A percentile compares a stretch with the other conserved stretches of the same genome.
Conservation (phyloP, 2,113 vertebrate species). For the Serinus canaria region DNA sequence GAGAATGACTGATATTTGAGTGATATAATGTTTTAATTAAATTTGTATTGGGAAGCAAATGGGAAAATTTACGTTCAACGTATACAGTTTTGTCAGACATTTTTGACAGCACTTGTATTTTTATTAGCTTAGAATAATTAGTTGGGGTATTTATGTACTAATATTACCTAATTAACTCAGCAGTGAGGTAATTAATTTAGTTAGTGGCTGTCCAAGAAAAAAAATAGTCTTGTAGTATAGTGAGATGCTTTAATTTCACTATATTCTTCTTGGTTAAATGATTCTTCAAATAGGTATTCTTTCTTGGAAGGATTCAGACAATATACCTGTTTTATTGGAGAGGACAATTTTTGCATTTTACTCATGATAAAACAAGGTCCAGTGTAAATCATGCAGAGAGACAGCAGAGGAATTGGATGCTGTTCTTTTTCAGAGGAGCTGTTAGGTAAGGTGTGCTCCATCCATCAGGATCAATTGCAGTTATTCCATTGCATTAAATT, state of each 20-base stretch:
- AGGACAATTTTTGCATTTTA: slow-evolving; percentile 5
- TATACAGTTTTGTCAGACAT: slow-evolving; percentile 12
- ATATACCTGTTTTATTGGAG: slow-evolving; percentile 11
- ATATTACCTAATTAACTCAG: slow-evolving; percentile 71
- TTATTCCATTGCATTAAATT: not conserved
- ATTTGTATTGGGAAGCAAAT: slow-evolving; percentile 41
- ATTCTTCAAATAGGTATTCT: not conserved
- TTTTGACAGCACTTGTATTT: slow-evolving; percentile 45
- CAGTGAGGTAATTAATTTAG: slow-evolving; percentile 65
- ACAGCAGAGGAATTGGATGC: not conserved
- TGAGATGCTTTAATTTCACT: slow-evolving; percentile 11
- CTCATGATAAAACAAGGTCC: not conserved
- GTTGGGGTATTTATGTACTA: slow-evolving; percentile 69
- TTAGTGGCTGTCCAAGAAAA: slow-evolving; percentile 28
- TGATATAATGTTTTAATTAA: slow-evolving; percentile 48
- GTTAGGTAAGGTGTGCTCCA: not conserved
- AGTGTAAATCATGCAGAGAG: not conserved
- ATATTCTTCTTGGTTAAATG: not conserved
- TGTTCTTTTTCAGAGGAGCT: not conserved
- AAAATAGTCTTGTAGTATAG: not conserved
- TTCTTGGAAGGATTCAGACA: not conserved
- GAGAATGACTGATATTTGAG: slow-evolving; percentile 36
- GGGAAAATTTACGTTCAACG: slow-evolving; percentile 46
- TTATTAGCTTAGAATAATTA: slow-evolving; percentile 71
- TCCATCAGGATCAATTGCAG: not conserved